Conservation (phyloP, 2,797 vertebrate genomes). For the Loriculus beryllinus region DNA sequence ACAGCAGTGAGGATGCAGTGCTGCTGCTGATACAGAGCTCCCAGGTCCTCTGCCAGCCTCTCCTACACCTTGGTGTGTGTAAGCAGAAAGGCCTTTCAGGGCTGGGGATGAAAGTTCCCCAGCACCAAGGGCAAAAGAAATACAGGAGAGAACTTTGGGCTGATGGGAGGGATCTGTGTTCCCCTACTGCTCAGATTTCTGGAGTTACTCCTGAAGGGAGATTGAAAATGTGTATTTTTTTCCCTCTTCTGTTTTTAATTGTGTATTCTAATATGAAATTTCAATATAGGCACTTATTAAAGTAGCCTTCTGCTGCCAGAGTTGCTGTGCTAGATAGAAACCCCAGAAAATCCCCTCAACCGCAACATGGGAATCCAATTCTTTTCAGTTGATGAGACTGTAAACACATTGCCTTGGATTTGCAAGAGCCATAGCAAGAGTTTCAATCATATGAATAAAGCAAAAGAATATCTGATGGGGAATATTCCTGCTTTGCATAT, state of each 20-base stretch:
- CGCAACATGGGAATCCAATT: constrained; percentile 64
- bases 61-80: background rate
- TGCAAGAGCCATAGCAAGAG: constrained; percentile 60
- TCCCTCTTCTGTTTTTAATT: constrained; percentile 50
- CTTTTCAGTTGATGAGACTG: constrained; percentile 71
- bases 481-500: constrained; percentile 70
- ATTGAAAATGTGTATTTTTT: background rate
- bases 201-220: background rate
- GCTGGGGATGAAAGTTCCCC: background rate
- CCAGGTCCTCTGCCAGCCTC: background rate
- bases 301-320: constrained; percentile 23
- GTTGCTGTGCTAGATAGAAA: constrained; percentile 34
- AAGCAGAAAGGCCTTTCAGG: background rate
- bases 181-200: rapidly evolving
- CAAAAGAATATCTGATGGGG: constrained; percentile 57
- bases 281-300: constrained; percentile 6
- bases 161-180: background rate
- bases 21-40: background rate
- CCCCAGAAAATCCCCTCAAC: constrained; percentile 69
- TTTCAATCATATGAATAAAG: constrained; percentile 67
- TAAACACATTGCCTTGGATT: constrained; percentile 73
- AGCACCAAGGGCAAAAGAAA: background rate
- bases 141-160: background rate
- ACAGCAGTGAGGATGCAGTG: background rate
- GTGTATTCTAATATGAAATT: constrained; percentile 43